These are phyloP conservation scores for Clamator glandarius DNA, from an alignment of 2,797 vertebrate genomes.

Conservation along the genomic window DNA sequence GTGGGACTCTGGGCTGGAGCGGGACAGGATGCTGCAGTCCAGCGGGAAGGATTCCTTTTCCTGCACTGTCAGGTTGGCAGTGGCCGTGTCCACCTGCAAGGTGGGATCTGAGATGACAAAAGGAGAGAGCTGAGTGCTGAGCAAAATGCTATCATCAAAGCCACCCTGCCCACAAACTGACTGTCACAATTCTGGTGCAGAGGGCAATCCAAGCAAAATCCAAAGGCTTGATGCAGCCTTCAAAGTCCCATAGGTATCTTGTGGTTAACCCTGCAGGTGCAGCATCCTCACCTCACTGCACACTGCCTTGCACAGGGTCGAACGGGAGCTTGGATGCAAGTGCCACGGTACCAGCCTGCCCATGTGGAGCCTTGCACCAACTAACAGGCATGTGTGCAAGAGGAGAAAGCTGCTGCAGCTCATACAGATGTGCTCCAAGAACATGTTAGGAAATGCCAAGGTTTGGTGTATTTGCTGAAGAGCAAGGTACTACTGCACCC, in stretches of 20 bases:
- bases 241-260: not conserved
- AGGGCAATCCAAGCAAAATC: accelerated
- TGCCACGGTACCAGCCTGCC: not conserved
- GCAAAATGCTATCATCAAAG: not conserved
- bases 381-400: accelerated
- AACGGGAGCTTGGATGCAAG: not conserved
- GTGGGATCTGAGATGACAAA: constrained; percentile 81
- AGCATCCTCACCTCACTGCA: not conserved
- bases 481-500: not conserved
- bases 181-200: accelerated
- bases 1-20: constrained; percentile 90
- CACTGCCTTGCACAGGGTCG: accelerated
- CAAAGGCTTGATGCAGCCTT: not conserved
- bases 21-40: constrained; percentile 90
- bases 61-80: constrained; percentile 87
- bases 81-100: constrained; percentile 89
- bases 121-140: not conserved
- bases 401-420: not conserved
- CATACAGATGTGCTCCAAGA: not conserved
- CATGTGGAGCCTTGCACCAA: accelerated
- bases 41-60: constrained; percentile 87
- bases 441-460: accelerated
- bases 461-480: not conserved
- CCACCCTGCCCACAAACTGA: not conserved
- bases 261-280: not conserved